phyloP scores from a whole-genome alignment of 2,888 invertebrate species.

The Hoplodrina ambigua region DNA sequence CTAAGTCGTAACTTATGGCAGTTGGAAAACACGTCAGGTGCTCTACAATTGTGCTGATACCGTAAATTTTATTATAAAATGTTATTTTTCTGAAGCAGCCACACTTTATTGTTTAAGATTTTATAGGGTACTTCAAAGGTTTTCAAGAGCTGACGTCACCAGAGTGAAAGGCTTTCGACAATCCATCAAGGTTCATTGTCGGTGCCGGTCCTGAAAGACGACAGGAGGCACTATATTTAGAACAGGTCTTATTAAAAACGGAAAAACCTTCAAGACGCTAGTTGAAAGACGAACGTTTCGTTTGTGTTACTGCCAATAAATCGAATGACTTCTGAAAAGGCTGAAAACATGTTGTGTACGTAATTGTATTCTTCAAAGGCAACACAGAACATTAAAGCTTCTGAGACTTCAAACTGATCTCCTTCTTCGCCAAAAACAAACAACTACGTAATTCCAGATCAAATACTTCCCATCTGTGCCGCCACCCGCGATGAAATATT shows the following conservation, averaged over 20 bases:
- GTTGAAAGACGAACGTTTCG: slow-evolving; percentile 6
- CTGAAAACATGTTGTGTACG: slow-evolving; percentile 12
- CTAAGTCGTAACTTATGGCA: slow-evolving; percentile 30
- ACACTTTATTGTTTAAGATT: slow-evolving; percentile 11
- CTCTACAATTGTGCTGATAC: slow-evolving; percentile 15
- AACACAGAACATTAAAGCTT: slow-evolving; percentile 5
- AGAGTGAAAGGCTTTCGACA: slow-evolving; percentile 53
- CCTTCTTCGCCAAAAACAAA: slow-evolving; percentile 17
- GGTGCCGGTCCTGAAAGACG: slow-evolving; percentile 15
- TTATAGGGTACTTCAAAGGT: slow-evolving; percentile 32
- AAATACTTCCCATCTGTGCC: slow-evolving; percentile 29
- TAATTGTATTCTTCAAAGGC: slow-evolving; percentile 18
- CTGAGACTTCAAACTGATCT: slow-evolving; percentile 2
- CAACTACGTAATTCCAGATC: slow-evolving; percentile 14
- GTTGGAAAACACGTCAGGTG: slow-evolving; percentile 47
- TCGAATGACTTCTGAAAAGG: slow-evolving; percentile 1
- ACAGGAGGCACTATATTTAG: slow-evolving; percentile 44
- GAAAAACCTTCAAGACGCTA: slow-evolving; percentile 29
- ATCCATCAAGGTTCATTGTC: slow-evolving; percentile 38
- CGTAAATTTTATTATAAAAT: slow-evolving; percentile 12
- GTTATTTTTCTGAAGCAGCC: slow-evolving; percentile 13
- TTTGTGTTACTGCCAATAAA: slow-evolving; percentile 44
- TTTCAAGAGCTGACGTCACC: slow-evolving; percentile 42
- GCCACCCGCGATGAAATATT: slow-evolving; percentile 45
- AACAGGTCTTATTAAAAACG: slow-evolving; percentile 30